These are phyloP conservation scores for Scartelaos histophorus DNA, from an alignment of 2,113 vertebrate genomes.

Conservation along the genomic window DNA sequence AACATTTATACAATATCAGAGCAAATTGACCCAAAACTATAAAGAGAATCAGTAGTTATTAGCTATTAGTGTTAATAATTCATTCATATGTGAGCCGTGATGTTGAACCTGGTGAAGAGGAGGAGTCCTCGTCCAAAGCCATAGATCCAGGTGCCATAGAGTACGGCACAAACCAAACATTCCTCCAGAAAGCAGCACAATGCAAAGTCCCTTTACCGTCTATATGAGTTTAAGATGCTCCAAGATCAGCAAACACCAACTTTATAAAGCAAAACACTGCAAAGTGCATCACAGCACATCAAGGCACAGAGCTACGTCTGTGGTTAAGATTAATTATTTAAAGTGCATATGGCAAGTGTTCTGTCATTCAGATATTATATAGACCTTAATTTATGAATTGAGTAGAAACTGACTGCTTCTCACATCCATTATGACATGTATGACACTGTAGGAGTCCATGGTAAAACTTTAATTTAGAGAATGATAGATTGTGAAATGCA, in stretches of 20 bases:
- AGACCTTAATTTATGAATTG: not conserved
- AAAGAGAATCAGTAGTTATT: not conserved
- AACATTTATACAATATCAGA: no score
- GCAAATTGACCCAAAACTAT: no score
- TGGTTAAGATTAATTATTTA: not conserved
- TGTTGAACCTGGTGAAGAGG: not conserved
- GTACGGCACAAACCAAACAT: slow-evolving; percentile 24
- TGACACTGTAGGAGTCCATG: not conserved
- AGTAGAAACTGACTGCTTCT: not conserved
- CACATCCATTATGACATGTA: not conserved
- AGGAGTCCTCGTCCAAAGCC: not conserved
- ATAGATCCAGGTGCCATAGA: slow-evolving; percentile 19
- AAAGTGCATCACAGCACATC: not conserved
- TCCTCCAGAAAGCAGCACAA: slow-evolving; percentile 12
- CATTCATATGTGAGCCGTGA: not conserved
- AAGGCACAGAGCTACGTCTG: not conserved
- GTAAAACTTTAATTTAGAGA: slow-evolving; percentile 14
- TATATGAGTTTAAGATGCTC: not conserved
- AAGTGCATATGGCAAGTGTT: no score
- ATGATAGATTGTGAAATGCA: slow-evolving; percentile 59
- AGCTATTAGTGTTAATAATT: no score
- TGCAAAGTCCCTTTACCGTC: slow-evolving; percentile 38
- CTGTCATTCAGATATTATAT: not conserved
- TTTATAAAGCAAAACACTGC: not conserved
- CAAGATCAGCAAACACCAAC: slow-evolving; percentile 4